These are phyloP conservation scores for Bradysia coprophila DNA, from an alignment of 1,140 invertebrate genomes.

Conservation along the genomic window DNA sequence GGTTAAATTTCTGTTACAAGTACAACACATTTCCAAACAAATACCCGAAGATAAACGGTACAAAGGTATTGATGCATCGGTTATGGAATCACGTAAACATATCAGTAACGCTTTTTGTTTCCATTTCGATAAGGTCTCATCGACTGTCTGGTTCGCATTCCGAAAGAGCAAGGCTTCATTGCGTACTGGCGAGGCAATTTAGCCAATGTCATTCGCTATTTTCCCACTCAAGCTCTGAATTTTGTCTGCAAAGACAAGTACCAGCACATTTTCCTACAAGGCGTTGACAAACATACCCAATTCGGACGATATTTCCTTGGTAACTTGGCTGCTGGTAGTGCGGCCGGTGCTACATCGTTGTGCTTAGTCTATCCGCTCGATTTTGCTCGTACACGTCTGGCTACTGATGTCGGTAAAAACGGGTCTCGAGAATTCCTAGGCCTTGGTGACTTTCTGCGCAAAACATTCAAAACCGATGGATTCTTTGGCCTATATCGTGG, in stretches of 20 bases:
- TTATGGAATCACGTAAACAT: too few relatives aligned
- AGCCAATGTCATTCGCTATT: conserved; percentile 84
- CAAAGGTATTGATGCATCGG: conserved; percentile 42
- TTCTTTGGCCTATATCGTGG: conserved; percentile 75
- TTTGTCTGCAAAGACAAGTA: conserved; percentile 90
- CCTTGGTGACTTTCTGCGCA: conserved; percentile 66
- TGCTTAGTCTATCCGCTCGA: conserved; percentile 92
- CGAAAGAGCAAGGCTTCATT: conserved; percentile 65
- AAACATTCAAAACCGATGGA: conserved; percentile 81
- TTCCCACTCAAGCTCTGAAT: conserved; percentile 89
- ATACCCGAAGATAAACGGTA: conserved; percentile 61
- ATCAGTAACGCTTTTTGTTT: too few relatives aligned
- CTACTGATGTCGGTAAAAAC: conserved; percentile 68
- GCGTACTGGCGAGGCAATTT: conserved; percentile 92
- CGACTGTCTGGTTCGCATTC: conserved; percentile 73
- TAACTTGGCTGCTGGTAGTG: conserved; percentile 83
- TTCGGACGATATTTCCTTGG: conserved; percentile 76
- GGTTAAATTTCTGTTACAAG: conserved; percentile 83
- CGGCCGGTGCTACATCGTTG: conserved; percentile 84
- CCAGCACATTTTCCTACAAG: conserved; percentile 66
- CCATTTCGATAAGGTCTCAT: too few relatives aligned
- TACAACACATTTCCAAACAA: conserved; percentile 71
- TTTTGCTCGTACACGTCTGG: conserved; percentile 83
- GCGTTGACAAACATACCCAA: conserved; percentile 69
- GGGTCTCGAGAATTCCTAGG: conserved; percentile 73